A percentile compares a stretch with the other conserved stretches of the same genome.
phyloP scores from a whole-genome alignment of 2,113 vertebrate species.

The Brachypteracias leptosomus region DNA sequence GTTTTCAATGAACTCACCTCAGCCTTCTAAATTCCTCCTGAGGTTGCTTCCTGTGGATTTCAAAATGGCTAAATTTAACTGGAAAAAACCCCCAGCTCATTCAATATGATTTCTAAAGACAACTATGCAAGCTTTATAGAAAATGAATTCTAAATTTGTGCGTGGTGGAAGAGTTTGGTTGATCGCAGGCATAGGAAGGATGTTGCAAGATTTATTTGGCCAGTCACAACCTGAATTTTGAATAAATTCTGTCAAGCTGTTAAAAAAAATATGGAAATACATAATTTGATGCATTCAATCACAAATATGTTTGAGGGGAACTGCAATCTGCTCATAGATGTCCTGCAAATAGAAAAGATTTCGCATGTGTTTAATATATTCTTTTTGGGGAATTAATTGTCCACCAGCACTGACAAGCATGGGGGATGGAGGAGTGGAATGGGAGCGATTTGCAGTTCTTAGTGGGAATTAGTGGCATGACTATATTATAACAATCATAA shows the following conservation, averaged over 20 bases:
- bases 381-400: slow-evolving; percentile 54
- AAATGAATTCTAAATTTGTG: background rate
- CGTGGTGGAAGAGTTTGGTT: background rate
- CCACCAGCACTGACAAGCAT: background rate
- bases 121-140: background rate
- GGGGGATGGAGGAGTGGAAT: slow-evolving; percentile 41
- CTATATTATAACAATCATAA: slow-evolving; percentile 64
- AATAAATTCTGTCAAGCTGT: background rate
- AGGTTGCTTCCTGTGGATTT: slow-evolving; percentile 50
- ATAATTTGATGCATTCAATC: slow-evolving; percentile 6
- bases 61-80: slow-evolving; percentile 35
- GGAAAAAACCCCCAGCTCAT: background rate
- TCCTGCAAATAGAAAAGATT: background rate
- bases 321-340: background rate
- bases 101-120: slow-evolving; percentile 9
- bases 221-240: slow-evolving; percentile 28
- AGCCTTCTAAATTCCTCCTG: background rate
- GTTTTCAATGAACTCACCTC: slow-evolving; percentile 42
- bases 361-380: slow-evolving; percentile 39
- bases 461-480: slow-evolving; percentile 59
- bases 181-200: background rate
- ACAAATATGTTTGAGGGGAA: slow-evolving; percentile 14
- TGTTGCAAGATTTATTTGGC: slow-evolving; percentile 12
- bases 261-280: background rate
- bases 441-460: slow-evolving; percentile 59